These are phyloP conservation scores for Volucella inflata DNA, from an alignment of 2,888 invertebrate genomes.

Conservation along the genomic window DNA sequence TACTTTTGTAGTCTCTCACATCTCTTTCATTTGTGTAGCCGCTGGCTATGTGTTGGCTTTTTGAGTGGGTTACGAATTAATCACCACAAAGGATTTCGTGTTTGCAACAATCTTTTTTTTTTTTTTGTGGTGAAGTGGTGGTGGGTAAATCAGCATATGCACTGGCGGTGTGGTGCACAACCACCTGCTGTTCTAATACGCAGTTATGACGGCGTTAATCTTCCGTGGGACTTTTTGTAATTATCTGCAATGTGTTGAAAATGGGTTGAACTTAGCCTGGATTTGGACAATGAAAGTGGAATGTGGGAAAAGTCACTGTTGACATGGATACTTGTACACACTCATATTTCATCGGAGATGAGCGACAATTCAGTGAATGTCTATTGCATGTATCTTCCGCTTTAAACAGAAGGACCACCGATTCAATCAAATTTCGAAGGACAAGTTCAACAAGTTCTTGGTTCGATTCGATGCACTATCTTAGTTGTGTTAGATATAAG, in stretches of 20 bases:
- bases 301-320: conserved; percentile 15
- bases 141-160: conserved; percentile 35
- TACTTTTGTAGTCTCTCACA: neutral
- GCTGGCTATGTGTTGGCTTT: conserved; percentile 59
- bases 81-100: conserved; percentile 66
- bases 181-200: conserved; percentile 70
- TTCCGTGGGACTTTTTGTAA: conserved; percentile 72
- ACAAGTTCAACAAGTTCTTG: too few species aligned
- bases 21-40: conserved; percentile 13
- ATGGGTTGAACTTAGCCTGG: conserved; percentile 11
- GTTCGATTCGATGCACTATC: too few species aligned
- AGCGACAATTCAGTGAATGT: too few species aligned
- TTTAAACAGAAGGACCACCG: too few species aligned
- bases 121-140: conserved; percentile 3
- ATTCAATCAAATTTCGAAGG: too few species aligned
- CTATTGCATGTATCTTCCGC: too few species aligned
- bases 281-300: neutral
- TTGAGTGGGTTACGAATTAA: conserved; percentile 74
- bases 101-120: conserved; percentile 54
- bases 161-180: conserved; percentile 10
- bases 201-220: conserved; percentile 58
- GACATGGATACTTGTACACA: too few species aligned
- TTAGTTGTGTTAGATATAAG: too few species aligned
- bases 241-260: conserved; percentile 67
- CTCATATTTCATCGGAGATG: too few species aligned